Evolutionary conservation across 2,113 vertebrate genomes (phyloP).

Genomic region (Megalops atlanticus): DNA sequence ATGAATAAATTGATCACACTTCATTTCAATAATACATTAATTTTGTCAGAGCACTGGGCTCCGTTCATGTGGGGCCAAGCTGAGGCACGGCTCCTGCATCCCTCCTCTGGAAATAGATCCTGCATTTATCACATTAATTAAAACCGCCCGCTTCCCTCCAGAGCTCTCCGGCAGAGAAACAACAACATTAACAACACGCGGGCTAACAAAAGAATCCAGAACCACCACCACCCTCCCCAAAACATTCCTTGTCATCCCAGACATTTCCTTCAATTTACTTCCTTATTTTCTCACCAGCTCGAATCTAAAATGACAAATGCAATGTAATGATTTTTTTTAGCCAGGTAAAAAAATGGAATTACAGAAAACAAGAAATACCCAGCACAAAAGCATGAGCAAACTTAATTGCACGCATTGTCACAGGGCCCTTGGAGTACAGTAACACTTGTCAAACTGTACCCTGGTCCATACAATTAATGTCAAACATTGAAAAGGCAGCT

Average conservation of each 20-base stretch:
- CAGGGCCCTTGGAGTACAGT: too few relatives aligned
- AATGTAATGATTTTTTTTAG: too few relatives aligned
- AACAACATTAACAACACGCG: constrained; percentile 15
- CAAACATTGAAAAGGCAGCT: background rate
- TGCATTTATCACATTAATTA: constrained; percentile 58
- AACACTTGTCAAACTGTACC: background rate
- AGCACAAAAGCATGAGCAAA: too few relatives aligned
- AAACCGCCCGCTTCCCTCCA: constrained; percentile 36
- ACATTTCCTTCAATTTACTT: too few relatives aligned
- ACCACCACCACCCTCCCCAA: background rate
- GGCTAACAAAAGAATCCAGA: background rate
- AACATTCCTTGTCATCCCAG: background rate
- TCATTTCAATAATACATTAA: constrained; percentile 26
- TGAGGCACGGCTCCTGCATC: constrained; percentile 21
- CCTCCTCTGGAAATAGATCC: constrained; percentile 47
- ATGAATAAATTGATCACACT: constrained; percentile 26
- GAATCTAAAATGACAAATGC: too few relatives aligned
- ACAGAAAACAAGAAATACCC: too few relatives aligned
- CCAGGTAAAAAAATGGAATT: too few relatives aligned
- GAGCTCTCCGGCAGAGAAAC: constrained; percentile 8
- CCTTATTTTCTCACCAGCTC: too few relatives aligned
- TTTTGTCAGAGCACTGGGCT: constrained; percentile 18
- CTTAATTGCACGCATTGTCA: too few relatives aligned
- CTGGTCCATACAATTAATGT: background rate
- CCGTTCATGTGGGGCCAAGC: background rate